Base-by-base conservation (phyloP, 2,888 invertebrate genomes). In the Drosophila kanekoi region DNA sequence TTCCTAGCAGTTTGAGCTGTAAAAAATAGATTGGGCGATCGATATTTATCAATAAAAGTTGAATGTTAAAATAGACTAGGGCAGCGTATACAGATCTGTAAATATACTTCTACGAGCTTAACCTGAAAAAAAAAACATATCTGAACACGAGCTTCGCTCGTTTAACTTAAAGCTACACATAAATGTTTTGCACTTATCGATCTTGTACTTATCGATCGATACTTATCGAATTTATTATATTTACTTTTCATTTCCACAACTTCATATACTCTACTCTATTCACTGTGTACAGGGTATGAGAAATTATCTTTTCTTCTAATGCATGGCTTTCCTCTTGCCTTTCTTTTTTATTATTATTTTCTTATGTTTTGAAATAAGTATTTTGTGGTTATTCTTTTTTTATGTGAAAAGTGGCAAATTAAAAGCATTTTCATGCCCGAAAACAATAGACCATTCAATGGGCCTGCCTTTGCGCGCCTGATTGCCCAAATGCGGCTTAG, bases 401-500 rank as follows among this genome's bases (percentile, higher is more conserved):
- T 51, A 59, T 80, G 63, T 66, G 54, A 45, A 53, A 77, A 77
- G 72, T 78, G 71, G 67, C 64, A 76, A 79, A 79, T 88, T 88
- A 84, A 80, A 88, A 86, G 89, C 89, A 86, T 88, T 88, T 88
- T 70, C 78, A 58, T 75, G 84, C 70, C 28, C 51, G 62, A 65
- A 85, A 79, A 72, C 78, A 77, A 86, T 72, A 71, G 76, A 64
- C 72, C 74, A 82, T 81, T 74, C 66, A 77, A 68, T 71, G 66
- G 70, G 64, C 60, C 60, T 71, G 70, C 48, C 70, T 65, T 58
- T 72, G 62, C 35, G 23, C 65, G 63, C 45, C 68, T 66, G 78
- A 75, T 84, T 74, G 84, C 84, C 84, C 72, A 88, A 86, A 77
- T 88, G 77, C 74, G 83, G 74, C 89, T 78, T 80, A 68, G 62